Conservation (phyloP, 1,140 invertebrate genomes). For the Thaumatotibia leucotreta region DNA sequence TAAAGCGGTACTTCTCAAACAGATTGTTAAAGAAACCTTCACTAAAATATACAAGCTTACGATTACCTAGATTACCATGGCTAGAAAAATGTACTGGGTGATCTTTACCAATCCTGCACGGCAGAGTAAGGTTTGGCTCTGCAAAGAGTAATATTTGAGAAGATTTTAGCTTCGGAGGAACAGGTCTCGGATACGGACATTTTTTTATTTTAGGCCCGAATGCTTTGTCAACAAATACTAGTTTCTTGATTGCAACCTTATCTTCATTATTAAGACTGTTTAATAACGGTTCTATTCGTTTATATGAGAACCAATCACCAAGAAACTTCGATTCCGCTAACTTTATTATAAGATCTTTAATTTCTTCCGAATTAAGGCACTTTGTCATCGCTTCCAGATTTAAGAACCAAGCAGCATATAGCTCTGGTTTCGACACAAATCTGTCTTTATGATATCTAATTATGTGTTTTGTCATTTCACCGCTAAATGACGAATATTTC, state of each 20-base stretch:
- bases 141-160: neutral
- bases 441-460: conserved; percentile 40
- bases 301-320: conserved; percentile 35
- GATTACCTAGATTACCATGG: too few relatives aligned
- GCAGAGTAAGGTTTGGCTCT: neutral
- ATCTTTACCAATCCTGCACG: too few relatives aligned
- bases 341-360: conserved; percentile 38
- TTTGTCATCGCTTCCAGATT: conserved; percentile 34
- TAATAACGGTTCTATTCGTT: conserved; percentile 42
- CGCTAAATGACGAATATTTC: conserved; percentile 22
- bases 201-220: conserved; percentile 27
- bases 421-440: conserved; percentile 30
- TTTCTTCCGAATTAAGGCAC: conserved; percentile 31
- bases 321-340: conserved; percentile 40
- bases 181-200: conserved; percentile 20
- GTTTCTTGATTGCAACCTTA: conserved; percentile 34
- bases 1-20: conserved; percentile 47
- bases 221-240: conserved; percentile 41
- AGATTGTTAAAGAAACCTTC: neutral
- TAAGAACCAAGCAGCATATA: conserved; percentile 38
- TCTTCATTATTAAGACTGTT: conserved; percentile 35
- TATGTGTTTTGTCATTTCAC: conserved; percentile 30
- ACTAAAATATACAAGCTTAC: too few relatives aligned
- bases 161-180: neutral
- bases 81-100: too few relatives aligned